Base-by-base conservation (phyloP, 2,888 invertebrate species). In the Ichneumoninae sp. region DNA sequence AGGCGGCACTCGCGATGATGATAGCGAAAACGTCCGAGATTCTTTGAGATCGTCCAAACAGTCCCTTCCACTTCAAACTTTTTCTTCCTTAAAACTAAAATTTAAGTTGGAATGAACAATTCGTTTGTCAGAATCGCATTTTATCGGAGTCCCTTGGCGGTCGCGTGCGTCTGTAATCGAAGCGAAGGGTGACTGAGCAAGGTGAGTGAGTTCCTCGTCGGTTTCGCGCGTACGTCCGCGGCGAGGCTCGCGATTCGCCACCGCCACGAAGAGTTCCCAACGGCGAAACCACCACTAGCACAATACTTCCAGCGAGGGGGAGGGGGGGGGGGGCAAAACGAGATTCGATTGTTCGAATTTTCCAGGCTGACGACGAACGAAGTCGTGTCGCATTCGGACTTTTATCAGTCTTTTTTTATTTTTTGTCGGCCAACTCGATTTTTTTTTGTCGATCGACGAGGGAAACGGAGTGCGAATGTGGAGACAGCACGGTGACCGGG, bases 161-260 rank as follows among this genome's bases (percentile, higher is more conserved):
- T 16, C n/a, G 74, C 60, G 22, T 33, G 85, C 86, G 77, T 66
- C 79, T 79, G 83, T 82, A 88, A 90, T 87, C 88, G 82, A 86
- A 88, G 87, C 88, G 88, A 86, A 90, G 90, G 90, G 90, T 89
- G 88, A 90, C 88, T 86, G 89, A 86, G 87, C 90, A 88, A 90
- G 90, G 88, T 89, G 88, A 88, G 87, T 87, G 83, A 83, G 86
- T 69, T 78, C 74, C 78, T 72, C 68, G 84, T 72, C 57, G 66
- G 52, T 50, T 40, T 74, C 65, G 71, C 52, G 57, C 69, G 36
- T 80, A 82, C 86, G 87, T 83, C 86, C 82, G 86, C 89, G 89
- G 89, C 86, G 89, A 86, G 85, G 86, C 52, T 72, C 66, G 50
- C 78, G 44, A 65, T 72, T 79, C 86, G 80, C 82, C 82, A 83